phyloP scores from a whole-genome alignment of 1,140 invertebrate species.

The Cydia amplana region DNA sequence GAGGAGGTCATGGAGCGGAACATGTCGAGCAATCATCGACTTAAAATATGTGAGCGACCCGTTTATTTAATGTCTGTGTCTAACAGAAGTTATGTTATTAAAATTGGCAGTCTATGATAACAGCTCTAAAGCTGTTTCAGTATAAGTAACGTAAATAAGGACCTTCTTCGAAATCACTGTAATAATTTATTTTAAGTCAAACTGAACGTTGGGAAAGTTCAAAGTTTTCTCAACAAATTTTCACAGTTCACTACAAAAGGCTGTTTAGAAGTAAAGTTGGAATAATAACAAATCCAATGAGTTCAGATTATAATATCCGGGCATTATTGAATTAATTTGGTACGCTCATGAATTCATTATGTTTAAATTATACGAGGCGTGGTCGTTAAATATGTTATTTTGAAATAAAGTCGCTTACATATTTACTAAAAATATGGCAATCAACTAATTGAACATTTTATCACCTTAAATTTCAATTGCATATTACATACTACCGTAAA shows the following conservation, averaged over 20 bases:
- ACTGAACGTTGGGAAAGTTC: constrained; percentile 9
- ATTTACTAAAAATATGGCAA: not conserved
- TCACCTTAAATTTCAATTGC: too few relatives aligned
- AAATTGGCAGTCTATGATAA: too few relatives aligned
- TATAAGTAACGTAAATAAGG: too few relatives aligned
- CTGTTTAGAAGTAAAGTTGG: not conserved
- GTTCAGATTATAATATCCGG: not conserved
- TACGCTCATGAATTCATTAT: not conserved
- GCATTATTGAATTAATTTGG: not conserved
- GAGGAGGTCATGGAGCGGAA: too few relatives aligned
- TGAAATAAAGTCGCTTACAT: not conserved
- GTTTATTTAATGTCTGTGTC: too few relatives aligned
- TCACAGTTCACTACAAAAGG: constrained; percentile 8
- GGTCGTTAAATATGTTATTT: not conserved
- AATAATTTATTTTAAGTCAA: not conserved
- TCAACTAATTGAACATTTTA: not conserved
- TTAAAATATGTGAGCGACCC: too few relatives aligned
- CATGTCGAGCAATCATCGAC: too few relatives aligned
- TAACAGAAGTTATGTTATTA: too few relatives aligned
- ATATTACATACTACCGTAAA: too few relatives aligned
- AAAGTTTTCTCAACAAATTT: constrained; percentile 15
- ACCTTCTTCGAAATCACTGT: not conserved
- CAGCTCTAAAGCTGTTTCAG: too few relatives aligned
- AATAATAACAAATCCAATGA: constrained; percentile 3
- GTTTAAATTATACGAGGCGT: not conserved